A percentile compares a stretch with the other conserved stretches of the same genome.
Conservation (phyloP, 2,113 vertebrate species). For the Tragelaphus buxtoni region DNA sequence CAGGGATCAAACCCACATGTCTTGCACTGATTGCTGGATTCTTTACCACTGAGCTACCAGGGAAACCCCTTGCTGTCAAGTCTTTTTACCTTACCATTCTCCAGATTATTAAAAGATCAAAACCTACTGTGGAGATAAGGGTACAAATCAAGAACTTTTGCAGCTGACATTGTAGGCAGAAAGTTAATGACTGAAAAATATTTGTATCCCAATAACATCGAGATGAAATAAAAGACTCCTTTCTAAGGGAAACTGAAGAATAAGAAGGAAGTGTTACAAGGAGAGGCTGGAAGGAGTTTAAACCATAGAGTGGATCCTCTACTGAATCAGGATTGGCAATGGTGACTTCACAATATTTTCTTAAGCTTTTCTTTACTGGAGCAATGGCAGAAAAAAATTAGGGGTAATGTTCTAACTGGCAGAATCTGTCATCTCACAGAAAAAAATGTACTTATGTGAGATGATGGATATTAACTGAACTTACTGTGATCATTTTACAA, state of each 20-base stretch:
- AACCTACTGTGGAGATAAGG: not conserved
- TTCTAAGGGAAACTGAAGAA: not conserved
- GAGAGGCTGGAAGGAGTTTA: not conserved
- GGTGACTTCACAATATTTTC: not conserved
- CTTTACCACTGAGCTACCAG: not conserved
- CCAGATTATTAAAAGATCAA: not conserved
- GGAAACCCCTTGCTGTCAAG: not conserved
- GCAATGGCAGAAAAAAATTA: not conserved
- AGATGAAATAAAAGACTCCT: not conserved
- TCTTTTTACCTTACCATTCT: not conserved
- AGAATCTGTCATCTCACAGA: constrained; percentile 11
- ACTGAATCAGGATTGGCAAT: not conserved
- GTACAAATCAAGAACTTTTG: not conserved
- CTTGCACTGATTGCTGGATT: not conserved
- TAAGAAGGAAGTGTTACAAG: not conserved
- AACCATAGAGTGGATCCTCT: not conserved
- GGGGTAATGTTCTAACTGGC: not conserved
- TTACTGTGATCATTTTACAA: not conserved
- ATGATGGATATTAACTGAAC: not conserved
- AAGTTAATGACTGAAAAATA: not conserved
- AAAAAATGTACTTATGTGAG: not conserved
- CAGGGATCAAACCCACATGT: not conserved
- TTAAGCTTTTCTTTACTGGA: not conserved
- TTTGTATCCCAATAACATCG: not conserved
- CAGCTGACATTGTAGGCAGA: not conserved